Percentiles rank a stretch among this genome's conserved stretches.
Conservation (phyloP, 2,113 vertebrate species). For the Chloropsis cyanopogon region DNA sequence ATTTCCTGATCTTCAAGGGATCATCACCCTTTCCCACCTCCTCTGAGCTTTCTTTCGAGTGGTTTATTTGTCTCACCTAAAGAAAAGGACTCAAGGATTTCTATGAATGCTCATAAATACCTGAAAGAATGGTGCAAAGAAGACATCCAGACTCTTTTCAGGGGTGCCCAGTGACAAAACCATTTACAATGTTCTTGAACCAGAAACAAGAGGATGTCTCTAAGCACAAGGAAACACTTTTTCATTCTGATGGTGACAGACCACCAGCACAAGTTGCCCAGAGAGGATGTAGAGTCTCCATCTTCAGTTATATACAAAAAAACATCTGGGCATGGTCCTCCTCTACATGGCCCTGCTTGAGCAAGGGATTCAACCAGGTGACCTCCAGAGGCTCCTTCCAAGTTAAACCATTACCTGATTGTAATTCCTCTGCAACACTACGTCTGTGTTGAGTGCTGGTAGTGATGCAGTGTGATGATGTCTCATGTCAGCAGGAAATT, state of each 20-base stretch:
- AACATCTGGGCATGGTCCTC: not conserved
- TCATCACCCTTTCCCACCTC: not conserved
- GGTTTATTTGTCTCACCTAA: not conserved
- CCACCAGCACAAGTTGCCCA: not conserved
- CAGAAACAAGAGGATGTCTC: not conserved
- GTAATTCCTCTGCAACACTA: not conserved
- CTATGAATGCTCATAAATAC: not conserved
- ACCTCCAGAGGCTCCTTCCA: not conserved
- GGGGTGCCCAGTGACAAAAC: not conserved
- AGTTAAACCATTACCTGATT: not conserved
- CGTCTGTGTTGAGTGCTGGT: not conserved
- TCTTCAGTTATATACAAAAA: not conserved
- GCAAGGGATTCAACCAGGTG: not conserved
- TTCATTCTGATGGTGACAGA: not conserved
- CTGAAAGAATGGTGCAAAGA: not conserved
- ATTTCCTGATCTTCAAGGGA: not conserved
- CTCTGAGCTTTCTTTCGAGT: not conserved
- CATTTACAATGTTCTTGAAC: not conserved
- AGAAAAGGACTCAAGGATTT: not conserved
- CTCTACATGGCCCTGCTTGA: not conserved
- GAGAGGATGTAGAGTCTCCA: not conserved
- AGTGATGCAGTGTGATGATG: not conserved
- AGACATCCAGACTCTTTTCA: not conserved
- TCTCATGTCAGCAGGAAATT: not conserved
- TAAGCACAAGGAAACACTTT: not conserved